Evolutionary conservation across 1,140 invertebrate species (phyloP).

Genomic region (Nebria ingens): DNA sequence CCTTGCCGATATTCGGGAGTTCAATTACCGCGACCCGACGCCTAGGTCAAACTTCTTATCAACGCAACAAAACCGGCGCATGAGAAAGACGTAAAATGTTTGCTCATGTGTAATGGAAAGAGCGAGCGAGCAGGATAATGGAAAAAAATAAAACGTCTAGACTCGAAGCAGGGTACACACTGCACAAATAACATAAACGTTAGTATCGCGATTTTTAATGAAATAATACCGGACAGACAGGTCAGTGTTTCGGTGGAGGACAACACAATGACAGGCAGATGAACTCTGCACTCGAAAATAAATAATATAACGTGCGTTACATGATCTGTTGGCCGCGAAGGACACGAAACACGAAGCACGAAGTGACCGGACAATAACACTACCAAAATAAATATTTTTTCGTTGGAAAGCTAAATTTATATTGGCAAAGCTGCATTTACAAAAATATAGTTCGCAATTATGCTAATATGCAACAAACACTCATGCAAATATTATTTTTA

Average conservation of each 20-base stretch:
- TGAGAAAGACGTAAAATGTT: no score
- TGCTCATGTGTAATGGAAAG: no score
- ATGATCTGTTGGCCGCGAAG: no score
- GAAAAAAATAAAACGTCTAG: not conserved
- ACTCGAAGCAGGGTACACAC: not conserved
- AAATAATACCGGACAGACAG: not conserved
- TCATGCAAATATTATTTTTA: no score
- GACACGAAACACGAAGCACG: not conserved
- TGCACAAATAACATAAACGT: not conserved
- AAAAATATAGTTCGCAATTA: no score
- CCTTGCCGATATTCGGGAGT: not conserved
- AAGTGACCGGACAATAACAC: not conserved
- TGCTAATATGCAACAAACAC: no score
- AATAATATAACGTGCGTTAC: no score
- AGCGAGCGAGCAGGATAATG: not conserved
- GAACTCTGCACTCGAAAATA: not conserved
- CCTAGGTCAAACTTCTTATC: not conserved
- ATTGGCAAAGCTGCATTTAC: no score
- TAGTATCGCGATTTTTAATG: not conserved
- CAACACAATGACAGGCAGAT: not conserved
- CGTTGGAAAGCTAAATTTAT: no score
- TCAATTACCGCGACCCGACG: not conserved
- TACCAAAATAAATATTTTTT: no score
- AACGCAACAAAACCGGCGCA: not conserved
- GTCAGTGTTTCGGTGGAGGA: no score